A percentile compares a stretch with the other conserved stretches of the same genome.
These are phyloP conservation scores for Meleagris gallopavo DNA, from an alignment of 2,113 vertebrate genomes.

Conservation along the genomic window DNA sequence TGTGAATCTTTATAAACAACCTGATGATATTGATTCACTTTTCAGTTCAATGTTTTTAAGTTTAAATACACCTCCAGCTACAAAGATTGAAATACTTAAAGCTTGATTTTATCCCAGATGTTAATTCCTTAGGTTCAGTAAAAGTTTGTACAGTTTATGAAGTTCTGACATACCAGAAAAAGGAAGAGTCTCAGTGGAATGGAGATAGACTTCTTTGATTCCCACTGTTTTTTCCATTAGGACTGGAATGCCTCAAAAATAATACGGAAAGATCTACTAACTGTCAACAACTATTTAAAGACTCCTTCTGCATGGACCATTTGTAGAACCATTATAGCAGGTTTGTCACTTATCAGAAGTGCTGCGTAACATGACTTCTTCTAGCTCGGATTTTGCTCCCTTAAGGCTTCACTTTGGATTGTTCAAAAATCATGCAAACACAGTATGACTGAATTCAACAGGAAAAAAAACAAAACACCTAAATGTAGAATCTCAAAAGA, in stretches of 20 bases:
- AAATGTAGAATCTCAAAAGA: background rate
- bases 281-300: constrained; percentile 5
- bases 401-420: background rate
- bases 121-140: background rate
- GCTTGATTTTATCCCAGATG: background rate
- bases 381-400: background rate
- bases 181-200: background rate
- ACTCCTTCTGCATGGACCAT: constrained; percentile 14
- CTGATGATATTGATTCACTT: background rate
- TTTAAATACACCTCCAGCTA: background rate
- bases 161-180: background rate
- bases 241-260: constrained; percentile 20
- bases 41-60: background rate
- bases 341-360: background rate
- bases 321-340: background rate
- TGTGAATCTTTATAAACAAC: background rate
- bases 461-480: background rate
- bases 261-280: constrained; percentile 1
- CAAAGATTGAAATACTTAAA: background rate
- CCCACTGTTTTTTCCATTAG: constrained; percentile 35
- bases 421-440: background rate
- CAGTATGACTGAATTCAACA: background rate
- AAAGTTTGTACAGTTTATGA: background rate
- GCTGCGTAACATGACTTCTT: background rate
- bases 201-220: background rate